Conservation (phyloP, 2,113 vertebrate species). For the Perca schrenkii region DNA sequence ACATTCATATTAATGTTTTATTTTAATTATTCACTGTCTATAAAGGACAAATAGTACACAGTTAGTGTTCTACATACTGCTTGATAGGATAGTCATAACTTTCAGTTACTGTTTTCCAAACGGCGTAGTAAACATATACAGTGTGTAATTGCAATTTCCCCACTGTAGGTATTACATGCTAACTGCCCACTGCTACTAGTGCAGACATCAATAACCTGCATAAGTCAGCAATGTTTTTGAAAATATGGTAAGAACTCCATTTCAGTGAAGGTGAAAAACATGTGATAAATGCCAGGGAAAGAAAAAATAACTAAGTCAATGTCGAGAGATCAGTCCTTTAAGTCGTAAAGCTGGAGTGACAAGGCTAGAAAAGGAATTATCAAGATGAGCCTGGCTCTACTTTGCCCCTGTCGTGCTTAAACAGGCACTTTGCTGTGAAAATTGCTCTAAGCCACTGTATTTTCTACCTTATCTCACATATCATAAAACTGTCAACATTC, state of each 20-base stretch:
- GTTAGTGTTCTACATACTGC: background rate
- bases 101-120: background rate
- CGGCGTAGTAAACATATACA: background rate
- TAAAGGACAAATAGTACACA: background rate
- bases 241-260: conserved; percentile 24
- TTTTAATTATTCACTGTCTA: background rate
- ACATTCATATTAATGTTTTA: background rate
- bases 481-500: conserved; percentile 73
- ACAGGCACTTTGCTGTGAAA: conserved; percentile 66
- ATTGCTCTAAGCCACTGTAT: conserved; percentile 66
- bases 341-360: conserved; percentile 68
- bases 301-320: conserved; percentile 55
- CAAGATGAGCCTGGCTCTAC: conserved; percentile 61
- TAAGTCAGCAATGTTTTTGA: background rate
- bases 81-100: background rate
- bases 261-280: conserved; percentile 51
- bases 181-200: background rate
- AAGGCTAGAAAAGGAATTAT: conserved; percentile 70
- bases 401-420: conserved; percentile 60
- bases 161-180: background rate
- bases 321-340: conserved; percentile 67
- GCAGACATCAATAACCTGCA: background rate
- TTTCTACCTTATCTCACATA: conserved; percentile 63
- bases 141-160: background rate
- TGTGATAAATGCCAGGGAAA: conserved; percentile 29